These are phyloP conservation scores for Phymorhynchus buccinoides DNA, from an alignment of 1,140 invertebrate species.

Conservation along the genomic window DNA sequence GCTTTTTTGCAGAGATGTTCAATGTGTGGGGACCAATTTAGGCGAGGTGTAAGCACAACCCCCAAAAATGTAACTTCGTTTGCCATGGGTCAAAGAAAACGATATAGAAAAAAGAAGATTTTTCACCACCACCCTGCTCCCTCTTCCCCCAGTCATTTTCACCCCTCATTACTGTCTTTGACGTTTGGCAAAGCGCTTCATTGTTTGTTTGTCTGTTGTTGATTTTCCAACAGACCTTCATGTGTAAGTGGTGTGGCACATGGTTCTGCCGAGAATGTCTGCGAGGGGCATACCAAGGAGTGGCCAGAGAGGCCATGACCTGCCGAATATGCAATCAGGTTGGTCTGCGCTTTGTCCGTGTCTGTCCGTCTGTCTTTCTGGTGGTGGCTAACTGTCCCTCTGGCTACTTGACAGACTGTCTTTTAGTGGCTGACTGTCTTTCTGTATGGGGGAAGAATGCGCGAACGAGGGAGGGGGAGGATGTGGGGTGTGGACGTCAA, in stretches of 20 bases:
- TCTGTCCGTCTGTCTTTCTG: not conserved
- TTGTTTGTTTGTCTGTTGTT: slow-evolving; percentile 23
- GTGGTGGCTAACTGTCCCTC: no score
- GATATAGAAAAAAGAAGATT: no score
- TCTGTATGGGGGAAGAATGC: not conserved
- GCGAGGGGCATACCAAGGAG: slow-evolving; percentile 60
- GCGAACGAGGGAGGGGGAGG: not conserved
- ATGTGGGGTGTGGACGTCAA: not conserved
- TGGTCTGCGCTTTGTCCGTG: not conserved
- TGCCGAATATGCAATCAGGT: slow-evolving; percentile 63
- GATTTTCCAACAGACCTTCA: slow-evolving; percentile 60
- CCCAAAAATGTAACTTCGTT: no score
- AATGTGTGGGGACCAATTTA: no score
- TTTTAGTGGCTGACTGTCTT: not conserved
- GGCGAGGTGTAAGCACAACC: no score
- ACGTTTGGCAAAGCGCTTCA: no score
- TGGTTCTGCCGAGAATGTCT: slow-evolving; percentile 66
- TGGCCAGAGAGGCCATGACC: slow-evolving; percentile 54
- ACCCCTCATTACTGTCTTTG: no score
- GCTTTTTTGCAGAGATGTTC: no score
- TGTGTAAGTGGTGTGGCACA: slow-evolving; percentile 70
- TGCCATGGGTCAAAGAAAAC: no score
- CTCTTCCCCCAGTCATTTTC: no score
- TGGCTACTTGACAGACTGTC: no score
- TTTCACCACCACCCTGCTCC: no score